Evolutionary conservation across 2,113 vertebrate genomes (phyloP), one percentile per base, ranked within the genome.

Genomic region (Zosterops pallidus): DNA sequence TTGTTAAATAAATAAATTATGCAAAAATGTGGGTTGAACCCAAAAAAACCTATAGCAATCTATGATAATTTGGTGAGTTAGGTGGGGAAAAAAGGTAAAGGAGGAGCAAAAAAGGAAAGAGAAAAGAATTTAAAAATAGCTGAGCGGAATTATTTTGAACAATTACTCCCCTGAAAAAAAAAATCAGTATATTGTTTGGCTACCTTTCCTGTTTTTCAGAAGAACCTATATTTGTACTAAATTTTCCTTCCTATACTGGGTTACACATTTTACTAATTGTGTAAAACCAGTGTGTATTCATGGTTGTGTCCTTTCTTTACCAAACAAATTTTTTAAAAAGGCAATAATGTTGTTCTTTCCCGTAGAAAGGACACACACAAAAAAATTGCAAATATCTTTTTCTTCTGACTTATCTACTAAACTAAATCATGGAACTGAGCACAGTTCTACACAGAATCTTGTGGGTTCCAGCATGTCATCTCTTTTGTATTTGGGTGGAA

Each of bases 21-120:
- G 25, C 5, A 65, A 50, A 87, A 87, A 29, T 75, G 10, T 55
- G 24, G 8, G 11, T 47, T 75, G 7, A 84, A 5, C 12, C 12
- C 19, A 70, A 17, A 15, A 70, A 82, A 78, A 22, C 41, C 52
- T 19, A 82, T 78, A 14, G 11, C 44, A 49, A 6, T 49, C 26
- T 65, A 7, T 60, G 29, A 21, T 64, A 69, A 22, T 77, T 72
- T 8, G 4, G 0, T 41, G 10, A 63, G 4, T 37, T 62, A 12
- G 25, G 14, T 28, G 10, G 4, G 3, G 3, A 1, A 1, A 16
- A 17, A 42, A 35, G 3, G 5, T 44, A 65, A 57, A 56, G 21
- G 12, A 81, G 29, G 13, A 47, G 19, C 23, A 9, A 11, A 75
- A 12, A 37, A 52, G 9, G 11, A 35, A 25, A 63, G 87, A 74